Conservation (phyloP, 2,888 invertebrate genomes). For the Protophormia terraenovae region DNA sequence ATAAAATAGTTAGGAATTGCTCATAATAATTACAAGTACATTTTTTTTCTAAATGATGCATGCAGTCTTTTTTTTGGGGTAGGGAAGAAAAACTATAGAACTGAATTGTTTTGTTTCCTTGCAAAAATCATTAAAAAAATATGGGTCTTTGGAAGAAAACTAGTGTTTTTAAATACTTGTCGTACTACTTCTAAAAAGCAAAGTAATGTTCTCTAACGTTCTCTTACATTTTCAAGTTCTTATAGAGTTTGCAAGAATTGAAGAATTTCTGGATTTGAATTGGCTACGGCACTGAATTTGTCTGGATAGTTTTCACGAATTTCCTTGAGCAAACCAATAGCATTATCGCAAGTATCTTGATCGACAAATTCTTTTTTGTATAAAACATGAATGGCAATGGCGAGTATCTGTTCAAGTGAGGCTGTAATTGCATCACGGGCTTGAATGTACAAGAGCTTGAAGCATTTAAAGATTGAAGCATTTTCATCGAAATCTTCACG, state of each 20-base stretch:
- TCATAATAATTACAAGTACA: conserved; percentile 45
- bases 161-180: conserved; percentile 33
- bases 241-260: conserved; percentile 77
- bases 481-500: conserved; percentile 89
- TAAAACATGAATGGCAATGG: conserved; percentile 83
- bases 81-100: conserved; percentile 9
- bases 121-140: neutral
- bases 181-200: conserved; percentile 26
- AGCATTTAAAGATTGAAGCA: conserved; percentile 86
- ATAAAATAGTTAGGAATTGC: conserved; percentile 38
- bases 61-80: conserved; percentile 47
- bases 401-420: conserved; percentile 83
- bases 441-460: conserved; percentile 85
- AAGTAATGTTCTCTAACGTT: conserved; percentile 1
- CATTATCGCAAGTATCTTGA: conserved; percentile 72
- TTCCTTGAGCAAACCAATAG: conserved; percentile 83
- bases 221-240: conserved; percentile 25
- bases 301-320: conserved; percentile 83
- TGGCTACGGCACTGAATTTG: conserved; percentile 82
- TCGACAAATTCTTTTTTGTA: conserved; percentile 83
- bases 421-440: conserved; percentile 83
- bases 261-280: conserved; percentile 76
- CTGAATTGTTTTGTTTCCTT: conserved; percentile 2
- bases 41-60: conserved; percentile 34
- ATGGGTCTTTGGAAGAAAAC: conserved; percentile 25